These are phyloP conservation scores for Grammomys surdaster DNA, from an alignment of 2,113 vertebrate genomes.

Conservation along the genomic window DNA sequence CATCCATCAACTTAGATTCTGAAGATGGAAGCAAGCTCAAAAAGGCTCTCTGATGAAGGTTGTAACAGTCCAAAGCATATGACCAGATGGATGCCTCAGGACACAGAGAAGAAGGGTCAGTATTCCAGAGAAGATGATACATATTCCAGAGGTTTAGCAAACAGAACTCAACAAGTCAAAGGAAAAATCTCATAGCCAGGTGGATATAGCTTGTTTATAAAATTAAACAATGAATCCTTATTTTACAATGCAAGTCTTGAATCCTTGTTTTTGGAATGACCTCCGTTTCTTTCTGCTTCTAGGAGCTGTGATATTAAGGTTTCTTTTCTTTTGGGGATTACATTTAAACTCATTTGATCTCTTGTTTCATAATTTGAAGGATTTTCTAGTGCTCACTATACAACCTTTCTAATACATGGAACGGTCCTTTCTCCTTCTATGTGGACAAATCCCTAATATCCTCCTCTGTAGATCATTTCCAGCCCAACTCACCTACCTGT, in stretches of 20 bases:
- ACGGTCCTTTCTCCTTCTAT: not conserved
- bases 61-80: not conserved
- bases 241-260: not conserved
- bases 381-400: not conserved
- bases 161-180: not conserved
- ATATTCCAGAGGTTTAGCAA: not conserved
- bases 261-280: not conserved
- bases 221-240: not conserved
- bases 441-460: fast-evolving
- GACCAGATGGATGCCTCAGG: too few relatives aligned
- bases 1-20: not conserved
- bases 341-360: not conserved
- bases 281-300: not conserved
- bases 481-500: not conserved
- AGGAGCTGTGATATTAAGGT: not conserved
- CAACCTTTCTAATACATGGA: not conserved
- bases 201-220: not conserved
- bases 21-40: not conserved
- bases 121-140: not conserved
- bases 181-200: not conserved
- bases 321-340: not conserved
- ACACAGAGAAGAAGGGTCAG: not conserved
- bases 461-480: not conserved
- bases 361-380: not conserved
- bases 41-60: not conserved